Evolutionary conservation across 2,888 invertebrate genomes (phyloP).

Genomic region (Drosophila diplacantha): DNA sequence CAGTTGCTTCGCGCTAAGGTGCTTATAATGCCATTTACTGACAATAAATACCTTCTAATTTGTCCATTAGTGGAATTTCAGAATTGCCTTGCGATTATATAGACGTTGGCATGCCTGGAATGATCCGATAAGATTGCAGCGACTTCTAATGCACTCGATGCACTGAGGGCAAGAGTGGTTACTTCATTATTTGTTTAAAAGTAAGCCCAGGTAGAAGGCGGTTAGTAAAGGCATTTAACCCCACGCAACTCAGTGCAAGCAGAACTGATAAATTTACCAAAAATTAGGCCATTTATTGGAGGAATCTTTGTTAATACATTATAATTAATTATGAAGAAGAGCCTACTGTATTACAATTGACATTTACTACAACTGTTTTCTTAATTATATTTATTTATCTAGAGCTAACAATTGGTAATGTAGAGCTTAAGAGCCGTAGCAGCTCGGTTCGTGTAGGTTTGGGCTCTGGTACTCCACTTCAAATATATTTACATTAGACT

Average conservation of each 20-base stretch:
- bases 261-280: not conserved
- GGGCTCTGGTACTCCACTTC: too few species aligned
- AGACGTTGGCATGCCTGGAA: not conserved
- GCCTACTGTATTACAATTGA: not conserved
- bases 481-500: too few species aligned
- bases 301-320: not conserved
- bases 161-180: not conserved
- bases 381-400: too few species aligned
- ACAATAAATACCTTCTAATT: conserved; percentile 3
- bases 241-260: not conserved
- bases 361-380: not conserved
- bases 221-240: not conserved
- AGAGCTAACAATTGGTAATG: too few species aligned
- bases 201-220: not conserved
- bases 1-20: too few species aligned
- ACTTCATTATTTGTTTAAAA: not conserved
- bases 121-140: conserved; percentile 12
- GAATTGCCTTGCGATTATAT: not conserved
- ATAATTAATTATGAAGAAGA: too few species aligned
- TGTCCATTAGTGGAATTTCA: not conserved
- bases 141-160: not conserved
- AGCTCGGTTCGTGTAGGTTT: too few species aligned
- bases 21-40: not conserved
- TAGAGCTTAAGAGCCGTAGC: too few species aligned
- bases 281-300: not conserved